Evolutionary conservation across 2,888 invertebrate genomes (phyloP), one percentile per base, ranked within the genome.

Genomic region (Pyralis farinalis): DNA sequence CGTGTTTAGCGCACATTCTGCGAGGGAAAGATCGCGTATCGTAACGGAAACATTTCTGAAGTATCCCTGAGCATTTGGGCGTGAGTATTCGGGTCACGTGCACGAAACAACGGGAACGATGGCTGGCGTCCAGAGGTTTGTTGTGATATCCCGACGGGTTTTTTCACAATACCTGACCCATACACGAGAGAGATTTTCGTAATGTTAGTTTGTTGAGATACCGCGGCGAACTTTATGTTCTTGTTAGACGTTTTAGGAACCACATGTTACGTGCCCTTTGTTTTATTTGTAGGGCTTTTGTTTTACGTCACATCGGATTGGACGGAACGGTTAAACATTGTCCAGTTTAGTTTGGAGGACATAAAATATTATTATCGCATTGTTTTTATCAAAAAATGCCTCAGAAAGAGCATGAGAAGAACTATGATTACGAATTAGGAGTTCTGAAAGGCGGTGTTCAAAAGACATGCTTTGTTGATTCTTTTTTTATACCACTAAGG

Each of bases 101-200:
- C 65, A 55, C 57, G 74, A 70, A 80, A 79, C 83, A 83, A 83
- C 83, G 79, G 71, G 65, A 69, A 71, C 77, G 77, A 72, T 49
- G 73, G 69, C 69, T 71, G 72, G 71, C 72, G 79, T 77, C 82
- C 73, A 71, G 76, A 75, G 81, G 82, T 80, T 83, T 86, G 86
- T 85, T 83, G 83, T 83, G 84, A 84, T 86, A 86, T 80, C 79
- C 69, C 65, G 55, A 63, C 7, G 25, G 66, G 71, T 78, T 82
- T 83, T 84, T 80, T 72, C 73, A 73, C 78, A 79, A 79, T 82
- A 81, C 82, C 84, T 82, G 85, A 84, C 78, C 82, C 68, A 69
- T 60, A 61, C 62, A 54, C 33, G 62, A 55, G 68, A 72, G 74
- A 77, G 81, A 78, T 81, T 81, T 76, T 64, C 69, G 64, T 71